These are phyloP conservation scores for Burhinus bistriatus DNA, from an alignment of 2,113 vertebrate species.

Conservation along the genomic window DNA sequence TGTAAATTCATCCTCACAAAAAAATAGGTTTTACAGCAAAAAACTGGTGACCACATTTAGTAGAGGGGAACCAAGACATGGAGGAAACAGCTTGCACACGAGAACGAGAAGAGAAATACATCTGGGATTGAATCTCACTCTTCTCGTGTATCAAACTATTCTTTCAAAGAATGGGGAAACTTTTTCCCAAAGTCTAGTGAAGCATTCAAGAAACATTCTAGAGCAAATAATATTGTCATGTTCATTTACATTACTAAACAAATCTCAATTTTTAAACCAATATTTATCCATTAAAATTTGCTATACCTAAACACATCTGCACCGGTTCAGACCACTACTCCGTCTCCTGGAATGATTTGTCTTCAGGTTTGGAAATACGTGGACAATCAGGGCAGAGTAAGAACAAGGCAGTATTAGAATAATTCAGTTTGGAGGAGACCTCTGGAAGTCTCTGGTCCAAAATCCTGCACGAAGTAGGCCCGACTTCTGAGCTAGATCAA, in stretches of 20 bases:
- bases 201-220: neutral
- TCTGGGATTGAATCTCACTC: neutral
- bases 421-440: neutral
- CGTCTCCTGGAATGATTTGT: neutral
- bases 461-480: rapidly evolving
- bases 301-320: neutral
- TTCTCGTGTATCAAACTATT: neutral
- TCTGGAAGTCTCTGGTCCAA: neutral
- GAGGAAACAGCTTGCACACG: neutral
- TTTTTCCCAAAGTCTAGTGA: neutral
- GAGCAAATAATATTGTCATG: neutral
- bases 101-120: neutral
- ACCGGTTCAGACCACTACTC: neutral
- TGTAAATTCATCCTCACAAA: neutral
- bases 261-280: neutral
- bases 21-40: neutral
- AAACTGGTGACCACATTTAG: neutral
- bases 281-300: neutral
- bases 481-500: rapidly evolving
- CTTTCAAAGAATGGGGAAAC: neutral
- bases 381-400: neutral
- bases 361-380: neutral
- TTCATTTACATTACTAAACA: neutral
- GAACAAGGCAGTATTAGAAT: neutral
- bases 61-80: neutral